Evolutionary conservation across 2,888 invertebrate species (phyloP).

Genomic region (Drosophila prolongata): DNA sequence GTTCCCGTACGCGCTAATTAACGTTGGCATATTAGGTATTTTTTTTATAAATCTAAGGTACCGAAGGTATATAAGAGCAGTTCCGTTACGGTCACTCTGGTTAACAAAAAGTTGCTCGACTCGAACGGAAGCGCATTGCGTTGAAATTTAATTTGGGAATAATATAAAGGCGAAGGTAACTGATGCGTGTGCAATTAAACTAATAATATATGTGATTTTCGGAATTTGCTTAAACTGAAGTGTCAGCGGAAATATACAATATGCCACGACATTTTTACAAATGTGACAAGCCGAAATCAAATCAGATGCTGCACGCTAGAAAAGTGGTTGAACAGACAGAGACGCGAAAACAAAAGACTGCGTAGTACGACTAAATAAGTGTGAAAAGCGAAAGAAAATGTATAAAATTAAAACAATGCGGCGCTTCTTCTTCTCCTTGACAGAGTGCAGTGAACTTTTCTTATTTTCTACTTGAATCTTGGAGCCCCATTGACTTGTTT

Average conservation of each 20-base stretch:
- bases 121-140: constrained; percentile 20
- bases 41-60: not conserved
- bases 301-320: constrained; percentile 28
- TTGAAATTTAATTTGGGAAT: constrained; percentile 3
- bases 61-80: not conserved
- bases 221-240: not conserved
- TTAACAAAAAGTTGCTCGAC: constrained; percentile 4
- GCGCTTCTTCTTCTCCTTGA: constrained; percentile 10
- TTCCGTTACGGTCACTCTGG: not conserved
- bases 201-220: not conserved
- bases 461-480: constrained; percentile 23
- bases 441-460: constrained; percentile 66
- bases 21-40: not conserved
- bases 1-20: not conserved
- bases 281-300: not conserved
- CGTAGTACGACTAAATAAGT: constrained; percentile 32
- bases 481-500: constrained; percentile 18
- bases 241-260: too few relatives aligned
- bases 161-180: constrained; percentile 22
- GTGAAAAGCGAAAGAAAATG: constrained; percentile 38
- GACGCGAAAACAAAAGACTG: constrained; percentile 33
- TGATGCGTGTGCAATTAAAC: not conserved
- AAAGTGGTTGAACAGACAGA: constrained; percentile 23
- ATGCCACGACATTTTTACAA: too few relatives aligned
- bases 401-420: constrained; percentile 38